phyloP scores from a whole-genome alignment of 2,113 vertebrate genomes.

The Phasianus colchicus region DNA sequence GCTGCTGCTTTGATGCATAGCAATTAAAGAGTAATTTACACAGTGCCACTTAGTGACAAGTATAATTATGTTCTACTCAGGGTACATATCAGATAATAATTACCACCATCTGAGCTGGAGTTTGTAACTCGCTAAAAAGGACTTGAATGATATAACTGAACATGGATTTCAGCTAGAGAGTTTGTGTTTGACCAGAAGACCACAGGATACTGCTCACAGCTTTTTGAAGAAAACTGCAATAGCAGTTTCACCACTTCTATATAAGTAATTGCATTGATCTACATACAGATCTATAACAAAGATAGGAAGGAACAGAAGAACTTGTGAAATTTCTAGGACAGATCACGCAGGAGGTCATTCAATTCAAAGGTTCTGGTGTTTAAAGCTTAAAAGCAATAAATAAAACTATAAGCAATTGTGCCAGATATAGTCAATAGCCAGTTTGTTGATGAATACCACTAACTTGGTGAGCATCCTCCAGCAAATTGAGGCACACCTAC shows the following conservation, averaged over 20 bases:
- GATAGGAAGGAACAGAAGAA: neutral
- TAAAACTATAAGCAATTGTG: neutral
- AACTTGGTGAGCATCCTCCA: neutral
- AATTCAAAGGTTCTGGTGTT: neutral
- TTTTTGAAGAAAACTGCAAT: neutral
- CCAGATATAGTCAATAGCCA: neutral
- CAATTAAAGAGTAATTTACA: conserved; percentile 71
- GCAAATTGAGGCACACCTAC: neutral
- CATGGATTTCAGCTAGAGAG: conserved; percentile 2
- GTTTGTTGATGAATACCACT: neutral
- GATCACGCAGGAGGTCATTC: neutral
- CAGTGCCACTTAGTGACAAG: conserved; percentile 63
- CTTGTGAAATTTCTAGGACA: neutral
- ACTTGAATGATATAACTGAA: neutral
- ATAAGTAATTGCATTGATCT: neutral
- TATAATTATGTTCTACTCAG: conserved; percentile 61
- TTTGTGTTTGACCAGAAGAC: neutral
- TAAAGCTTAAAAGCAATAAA: neutral
- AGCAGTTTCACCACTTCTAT: neutral
- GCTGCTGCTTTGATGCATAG: conserved; percentile 39
- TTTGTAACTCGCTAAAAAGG: conserved; percentile 13
- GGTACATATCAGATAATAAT: conserved; percentile 59
- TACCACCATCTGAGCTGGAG: conserved; percentile 58
- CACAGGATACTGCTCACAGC: neutral
- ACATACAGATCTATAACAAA: neutral